These are phyloP conservation scores for Scaptomyza hsui DNA, from an alignment of 1,140 invertebrate species.

Conservation along the genomic window DNA sequence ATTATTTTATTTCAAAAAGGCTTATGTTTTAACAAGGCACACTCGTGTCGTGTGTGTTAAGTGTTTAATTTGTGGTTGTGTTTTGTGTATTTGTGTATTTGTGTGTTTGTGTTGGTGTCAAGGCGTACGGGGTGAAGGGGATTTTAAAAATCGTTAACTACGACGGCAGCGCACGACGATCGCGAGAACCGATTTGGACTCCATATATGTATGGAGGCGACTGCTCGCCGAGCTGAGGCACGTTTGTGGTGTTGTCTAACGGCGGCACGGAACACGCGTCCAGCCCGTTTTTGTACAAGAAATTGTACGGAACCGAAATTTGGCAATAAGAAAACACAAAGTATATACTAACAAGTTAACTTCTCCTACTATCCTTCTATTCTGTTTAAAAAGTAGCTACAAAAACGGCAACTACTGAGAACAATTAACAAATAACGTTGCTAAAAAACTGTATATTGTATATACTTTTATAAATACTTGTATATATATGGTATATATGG, in stretches of 20 bases:
- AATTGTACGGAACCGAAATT: constrained; percentile 77
- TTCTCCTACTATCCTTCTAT: too few species aligned
- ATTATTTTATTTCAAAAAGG: constrained; percentile 35
- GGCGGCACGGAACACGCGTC: constrained; percentile 49
- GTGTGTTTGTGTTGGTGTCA: constrained; percentile 39
- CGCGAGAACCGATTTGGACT: constrained; percentile 17
- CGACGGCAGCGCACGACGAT: constrained; percentile 63
- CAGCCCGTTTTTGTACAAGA: constrained; percentile 72
- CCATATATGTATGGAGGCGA: constrained; percentile 31
- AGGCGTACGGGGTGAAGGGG: constrained; percentile 64
- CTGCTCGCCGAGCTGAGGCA: constrained; percentile 78
- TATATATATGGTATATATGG: constrained; percentile 38
- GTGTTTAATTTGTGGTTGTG: constrained; percentile 28
- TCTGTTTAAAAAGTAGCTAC: constrained; percentile 46
- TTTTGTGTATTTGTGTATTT: constrained; percentile 31
- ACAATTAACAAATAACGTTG: constrained; percentile 66
- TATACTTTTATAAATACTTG: constrained; percentile 46
- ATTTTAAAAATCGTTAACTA: constrained; percentile 81
- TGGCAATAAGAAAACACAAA: constrained; percentile 51
- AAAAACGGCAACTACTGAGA: constrained; percentile 66
- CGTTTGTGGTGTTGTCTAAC: constrained; percentile 77
- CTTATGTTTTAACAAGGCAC: constrained; percentile 71
- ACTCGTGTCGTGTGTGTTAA: constrained; percentile 50
- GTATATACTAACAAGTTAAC: constrained; percentile 55
- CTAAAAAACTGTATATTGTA: constrained; percentile 54